These are phyloP conservation scores for Harpalus rubripes DNA, from an alignment of 2,888 invertebrate species.

Conservation along the genomic window DNA sequence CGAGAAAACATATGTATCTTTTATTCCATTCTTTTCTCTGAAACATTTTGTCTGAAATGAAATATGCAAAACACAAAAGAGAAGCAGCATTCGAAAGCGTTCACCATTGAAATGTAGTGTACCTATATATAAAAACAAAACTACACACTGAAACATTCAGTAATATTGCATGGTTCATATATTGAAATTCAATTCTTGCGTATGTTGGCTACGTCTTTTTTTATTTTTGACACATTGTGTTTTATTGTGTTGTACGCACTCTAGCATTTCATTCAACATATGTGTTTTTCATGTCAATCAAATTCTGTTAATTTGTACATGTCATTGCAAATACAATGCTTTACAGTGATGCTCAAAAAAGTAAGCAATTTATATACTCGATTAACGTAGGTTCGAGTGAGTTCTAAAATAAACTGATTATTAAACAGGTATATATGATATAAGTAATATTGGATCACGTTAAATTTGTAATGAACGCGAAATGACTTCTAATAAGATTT, in stretches of 20 bases:
- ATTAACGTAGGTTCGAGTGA: no score
- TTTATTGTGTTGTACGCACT: not conserved
- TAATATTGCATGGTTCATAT: conserved; percentile 31
- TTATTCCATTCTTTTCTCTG: conserved; percentile 35
- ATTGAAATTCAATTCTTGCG: conserved; percentile 47
- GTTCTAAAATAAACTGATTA: no score
- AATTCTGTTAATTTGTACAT: not conserved
- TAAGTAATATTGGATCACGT: no score
- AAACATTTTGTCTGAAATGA: conserved; percentile 46
- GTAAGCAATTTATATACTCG: no score
- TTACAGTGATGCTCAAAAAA: no score
- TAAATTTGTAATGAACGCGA: no score
- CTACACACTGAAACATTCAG: conserved; percentile 6
- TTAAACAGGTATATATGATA: no score
- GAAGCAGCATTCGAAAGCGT: conserved; percentile 30
- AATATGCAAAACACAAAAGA: conserved; percentile 55
- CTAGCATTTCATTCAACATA: conserved; percentile 19
- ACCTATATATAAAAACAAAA: conserved; percentile 32
- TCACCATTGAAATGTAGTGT: conserved; percentile 40
- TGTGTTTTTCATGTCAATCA: conserved; percentile 14
- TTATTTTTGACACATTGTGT: conserved; percentile 29
- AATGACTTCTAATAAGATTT: no score
- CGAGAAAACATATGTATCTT: conserved; percentile 39
- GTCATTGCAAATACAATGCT: conserved; percentile 5
- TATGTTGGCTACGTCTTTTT: conserved; percentile 13